Evolutionary conservation across 2,113 vertebrate species (phyloP), one percentile per base, ranked within the genome.

Genomic region (Melanocharis versteri): DNA sequence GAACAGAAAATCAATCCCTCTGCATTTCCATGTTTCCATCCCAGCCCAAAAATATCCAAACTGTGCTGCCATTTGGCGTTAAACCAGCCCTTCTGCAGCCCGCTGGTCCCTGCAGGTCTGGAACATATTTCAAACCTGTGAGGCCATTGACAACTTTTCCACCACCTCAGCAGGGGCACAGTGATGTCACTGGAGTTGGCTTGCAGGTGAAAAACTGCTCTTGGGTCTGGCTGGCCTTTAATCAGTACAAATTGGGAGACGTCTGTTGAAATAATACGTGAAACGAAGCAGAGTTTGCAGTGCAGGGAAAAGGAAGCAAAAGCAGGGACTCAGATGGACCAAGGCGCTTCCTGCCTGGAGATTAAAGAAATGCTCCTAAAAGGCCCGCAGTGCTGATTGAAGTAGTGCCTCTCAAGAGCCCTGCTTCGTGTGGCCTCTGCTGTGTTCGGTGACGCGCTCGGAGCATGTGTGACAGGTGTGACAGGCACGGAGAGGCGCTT

Each of bases 221-320:
- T 37, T 17, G 19, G 54, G 8, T 54, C 40, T 72, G 62, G 17
- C 48, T 86, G 54, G 24, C 20, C 87, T 87, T 86, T 33, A 73
- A 45, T 33, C 35, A 30, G 60, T 4, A n/a, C 44, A n/a, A 35
- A 51, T 1, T 27, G 50, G 77, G 70, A 89, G 69, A 31, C 33
- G 13, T 31, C 64, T 64, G 6, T 5, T 61, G 68, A 80, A 80
- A 62, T 45, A 27, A 23, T 1, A 8, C 0, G 0, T 28, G 33
- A 57, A 78, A 28, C 11, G 11, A 13, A 11, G 31, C 23, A 6
- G n/a, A 19, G 23, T 39, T 61, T 22, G 42, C 60, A 42, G 20
- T 2, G 40, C 3, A 56, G 33, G 27, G 31, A 37, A 8, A 33
- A 42, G 22, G 57, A 65, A 56, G 13, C 22, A 31, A 12, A 78